Evolutionary conservation across 2,113 vertebrate genomes (phyloP).

Genomic region (Entomyzon cyanotis): DNA sequence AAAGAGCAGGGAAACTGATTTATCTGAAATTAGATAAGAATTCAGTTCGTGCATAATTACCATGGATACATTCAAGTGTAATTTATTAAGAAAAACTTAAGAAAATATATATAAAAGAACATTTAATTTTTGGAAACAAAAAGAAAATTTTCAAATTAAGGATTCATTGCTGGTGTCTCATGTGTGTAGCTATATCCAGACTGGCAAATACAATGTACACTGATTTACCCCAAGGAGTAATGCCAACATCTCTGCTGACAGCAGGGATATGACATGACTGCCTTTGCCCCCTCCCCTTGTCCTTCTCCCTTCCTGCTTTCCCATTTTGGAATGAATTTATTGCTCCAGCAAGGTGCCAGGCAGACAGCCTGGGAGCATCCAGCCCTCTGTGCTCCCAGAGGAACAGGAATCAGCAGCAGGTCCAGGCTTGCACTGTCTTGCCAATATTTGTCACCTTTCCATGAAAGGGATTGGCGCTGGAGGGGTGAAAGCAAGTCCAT

Average conservation of each 20-base stretch:
- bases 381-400: not conserved
- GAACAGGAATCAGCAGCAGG: not conserved
- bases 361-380: not conserved
- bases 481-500: not conserved
- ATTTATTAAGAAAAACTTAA: not conserved
- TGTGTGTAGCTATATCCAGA: rapidly evolving
- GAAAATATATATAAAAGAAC: not conserved
- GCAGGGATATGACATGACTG: rapidly evolving
- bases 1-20: not conserved
- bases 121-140: not conserved
- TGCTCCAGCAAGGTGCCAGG: not conserved
- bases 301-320: not conserved
- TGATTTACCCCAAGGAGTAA: not conserved
- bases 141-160: not conserved
- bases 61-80: not conserved
- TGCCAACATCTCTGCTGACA: not conserved
- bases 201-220: not conserved
- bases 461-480: not conserved
- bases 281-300: not conserved
- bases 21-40: not conserved
- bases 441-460: not conserved
- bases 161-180: not conserved
- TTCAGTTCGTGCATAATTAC: not conserved
- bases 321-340: not conserved
- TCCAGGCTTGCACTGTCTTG: not conserved